Base-by-base conservation (phyloP, 2,113 vertebrate species). In the Hippocampus mohnikei region DNA sequence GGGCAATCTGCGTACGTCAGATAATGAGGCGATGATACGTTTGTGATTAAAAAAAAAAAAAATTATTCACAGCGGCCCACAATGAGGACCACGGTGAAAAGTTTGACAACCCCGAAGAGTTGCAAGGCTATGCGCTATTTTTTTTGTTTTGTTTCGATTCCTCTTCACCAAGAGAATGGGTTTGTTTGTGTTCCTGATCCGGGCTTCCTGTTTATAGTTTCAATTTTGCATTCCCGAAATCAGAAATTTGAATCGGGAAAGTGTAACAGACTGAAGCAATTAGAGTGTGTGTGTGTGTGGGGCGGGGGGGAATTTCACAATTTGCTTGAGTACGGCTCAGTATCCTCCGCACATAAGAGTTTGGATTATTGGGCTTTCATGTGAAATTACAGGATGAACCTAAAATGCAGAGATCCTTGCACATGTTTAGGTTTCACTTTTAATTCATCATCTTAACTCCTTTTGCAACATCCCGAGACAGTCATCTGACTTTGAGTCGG, bases 141-240 rank as follows among this genome's bases (percentile, higher is more conserved):
- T 33, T 33, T 33, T 33, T 29, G 29, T 29, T 60, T 59, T 53
- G 21, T 52, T 29, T 59, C 18, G 25, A 18, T 60, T 60, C 5
- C 2, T 16, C 15, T 59, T 13, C 58, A 29, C 27, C 58, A 60
- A 60, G 58, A 60, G 33, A 60, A 33, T 11, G 7, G 5, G 16
- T 60, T 33, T 60, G 58, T 60, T 60, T 60, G 27, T 60, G 15
- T 60, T 60, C 27, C 25, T 8, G 27, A 15, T 58, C 11, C 27
- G 55, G 55, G 13, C 8, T 60, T 60, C 58, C 58, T 29, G 58
- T 60, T 60, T 60, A 60, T 6, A 60, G 58, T 60, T 60, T 33
- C 5, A 53, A 60, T 60, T 60, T 33, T 33, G 15, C 58, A 33
- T 60, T 60, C 58, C 27, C 56, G 25, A 25, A 59, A 59, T 29